Evolutionary conservation across 2,113 vertebrate species (phyloP).

Genomic region (Misgurnus mizolepis): DNA sequence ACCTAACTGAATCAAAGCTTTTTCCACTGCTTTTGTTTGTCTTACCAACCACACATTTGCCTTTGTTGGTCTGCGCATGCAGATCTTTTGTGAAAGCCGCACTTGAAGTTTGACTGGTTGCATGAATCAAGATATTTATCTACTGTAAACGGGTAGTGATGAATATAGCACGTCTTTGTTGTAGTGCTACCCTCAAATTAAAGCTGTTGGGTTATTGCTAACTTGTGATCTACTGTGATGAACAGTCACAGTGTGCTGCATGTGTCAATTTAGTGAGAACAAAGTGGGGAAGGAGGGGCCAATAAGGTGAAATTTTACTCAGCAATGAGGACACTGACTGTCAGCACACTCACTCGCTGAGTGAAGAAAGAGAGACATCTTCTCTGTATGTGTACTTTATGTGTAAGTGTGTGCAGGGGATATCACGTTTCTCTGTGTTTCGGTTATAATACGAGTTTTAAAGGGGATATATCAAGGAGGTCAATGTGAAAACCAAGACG

Average conservation of each 20-base stretch:
- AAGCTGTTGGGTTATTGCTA: neutral
- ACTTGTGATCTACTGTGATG: neutral
- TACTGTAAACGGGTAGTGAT: neutral
- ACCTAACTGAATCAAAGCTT: neutral
- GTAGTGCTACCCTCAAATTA: neutral
- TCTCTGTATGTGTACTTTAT: neutral
- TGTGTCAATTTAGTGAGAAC: constrained; percentile 36
- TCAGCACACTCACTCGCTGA: constrained; percentile 6
- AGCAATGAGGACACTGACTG: constrained; percentile 6
- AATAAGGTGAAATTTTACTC: constrained; percentile 16
- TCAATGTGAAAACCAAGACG: constrained; percentile 13
- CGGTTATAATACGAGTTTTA: neutral
- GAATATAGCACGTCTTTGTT: neutral
- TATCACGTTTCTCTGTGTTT: neutral
- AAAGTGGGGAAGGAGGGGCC: constrained; percentile 40
- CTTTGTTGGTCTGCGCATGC: neutral
- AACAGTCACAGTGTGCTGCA: neutral
- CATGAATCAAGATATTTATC: neutral
- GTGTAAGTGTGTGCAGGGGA: neutral
- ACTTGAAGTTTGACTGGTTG: neutral
- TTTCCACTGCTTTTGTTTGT: neutral
- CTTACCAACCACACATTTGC: neutral
- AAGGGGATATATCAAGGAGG: neutral
- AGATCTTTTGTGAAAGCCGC: neutral
- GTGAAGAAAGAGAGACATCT: neutral